Percentiles rank a stretch among this genome's conserved stretches.
Evolutionary conservation across 92 coral and sea anemone species (phyloP).

Genomic region (Parazoanthus darwini): DNA sequence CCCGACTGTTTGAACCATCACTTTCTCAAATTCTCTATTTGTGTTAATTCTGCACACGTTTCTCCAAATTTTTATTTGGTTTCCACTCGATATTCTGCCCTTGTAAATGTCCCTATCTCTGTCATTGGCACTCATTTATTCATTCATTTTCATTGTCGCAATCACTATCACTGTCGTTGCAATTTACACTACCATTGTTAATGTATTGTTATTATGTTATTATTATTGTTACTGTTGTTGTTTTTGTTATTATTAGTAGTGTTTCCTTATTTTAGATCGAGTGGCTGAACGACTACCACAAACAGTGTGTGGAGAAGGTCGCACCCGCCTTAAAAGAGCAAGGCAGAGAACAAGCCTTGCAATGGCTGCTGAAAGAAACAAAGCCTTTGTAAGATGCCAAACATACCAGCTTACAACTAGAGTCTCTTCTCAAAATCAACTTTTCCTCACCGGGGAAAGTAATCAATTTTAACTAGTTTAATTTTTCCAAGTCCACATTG

Average conservation of each 20-base stretch:
- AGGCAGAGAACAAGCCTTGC: slow-evolving; percentile 47
- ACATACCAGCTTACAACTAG: background rate
- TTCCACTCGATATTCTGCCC: background rate
- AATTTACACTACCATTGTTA: background rate
- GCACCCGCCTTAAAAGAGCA: slow-evolving; percentile 50
- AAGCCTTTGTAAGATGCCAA: slow-evolving; percentile 19
- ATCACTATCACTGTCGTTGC: background rate
- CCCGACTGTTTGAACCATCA: no score
- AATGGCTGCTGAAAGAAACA: slow-evolving; percentile 51
- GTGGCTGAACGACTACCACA: slow-evolving; percentile 55
- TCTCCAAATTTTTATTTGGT: no score
- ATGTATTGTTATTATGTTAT: background rate
- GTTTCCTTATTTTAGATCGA: slow-evolving; percentile 33
- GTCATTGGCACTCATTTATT: background rate
- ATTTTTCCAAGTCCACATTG: background rate
- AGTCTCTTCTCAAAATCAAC: background rate
- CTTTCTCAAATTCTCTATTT: no score
- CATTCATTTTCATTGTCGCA: background rate
- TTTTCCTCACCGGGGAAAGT: background rate
- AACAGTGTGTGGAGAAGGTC: slow-evolving; percentile 41
- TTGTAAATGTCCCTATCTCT: background rate
- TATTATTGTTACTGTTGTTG: no score
- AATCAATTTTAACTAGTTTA: no score
- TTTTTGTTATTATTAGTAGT: background rate
- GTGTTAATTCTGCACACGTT: no score